Percentiles rank a stretch among this genome's conserved stretches.
Evolutionary conservation across 2,888 invertebrate genomes (phyloP).

Genomic region (Trachelus stipa): DNA sequence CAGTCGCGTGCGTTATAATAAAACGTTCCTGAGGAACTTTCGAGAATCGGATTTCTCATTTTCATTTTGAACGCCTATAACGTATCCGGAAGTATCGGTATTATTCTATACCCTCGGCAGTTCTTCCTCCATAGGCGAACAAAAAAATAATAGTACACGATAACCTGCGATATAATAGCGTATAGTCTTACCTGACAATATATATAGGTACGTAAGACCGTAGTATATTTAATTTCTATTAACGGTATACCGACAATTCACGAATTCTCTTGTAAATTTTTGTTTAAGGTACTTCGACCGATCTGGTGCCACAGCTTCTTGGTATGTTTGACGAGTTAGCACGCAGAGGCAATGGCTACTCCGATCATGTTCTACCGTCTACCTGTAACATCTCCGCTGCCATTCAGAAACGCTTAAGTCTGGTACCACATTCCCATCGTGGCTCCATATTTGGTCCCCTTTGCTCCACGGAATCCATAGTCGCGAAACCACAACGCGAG

Average conservation of each 20-base stretch:
- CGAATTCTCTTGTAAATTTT: not conserved
- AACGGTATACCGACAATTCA: not conserved
- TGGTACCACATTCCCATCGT: conserved; percentile 53
- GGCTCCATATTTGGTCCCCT: conserved; percentile 55
- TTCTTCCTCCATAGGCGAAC: not conserved
- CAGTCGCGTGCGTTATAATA: not conserved
- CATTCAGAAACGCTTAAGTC: conserved; percentile 58
- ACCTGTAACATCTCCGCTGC: conserved; percentile 50
- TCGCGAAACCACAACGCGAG: not conserved
- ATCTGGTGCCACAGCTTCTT: conserved; percentile 86
- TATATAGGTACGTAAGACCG: not conserved
- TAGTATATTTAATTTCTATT: not conserved
- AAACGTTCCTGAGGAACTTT: not conserved
- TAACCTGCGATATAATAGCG: not conserved
- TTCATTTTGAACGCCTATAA: not conserved
- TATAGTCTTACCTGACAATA: not conserved
- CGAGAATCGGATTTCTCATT: not conserved
- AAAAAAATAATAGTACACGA: not conserved
- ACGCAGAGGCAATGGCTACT: conserved; percentile 56
- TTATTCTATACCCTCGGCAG: not conserved
- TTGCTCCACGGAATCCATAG: conserved; percentile 27
- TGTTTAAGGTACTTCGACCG: conserved; percentile 85
- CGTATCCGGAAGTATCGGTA: not conserved
- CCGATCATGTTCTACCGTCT: conserved; percentile 43
- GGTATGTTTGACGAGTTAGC: conserved; percentile 87